Base-by-base conservation (phyloP, 2,113 vertebrate species). In the Rhea pennata region DNA sequence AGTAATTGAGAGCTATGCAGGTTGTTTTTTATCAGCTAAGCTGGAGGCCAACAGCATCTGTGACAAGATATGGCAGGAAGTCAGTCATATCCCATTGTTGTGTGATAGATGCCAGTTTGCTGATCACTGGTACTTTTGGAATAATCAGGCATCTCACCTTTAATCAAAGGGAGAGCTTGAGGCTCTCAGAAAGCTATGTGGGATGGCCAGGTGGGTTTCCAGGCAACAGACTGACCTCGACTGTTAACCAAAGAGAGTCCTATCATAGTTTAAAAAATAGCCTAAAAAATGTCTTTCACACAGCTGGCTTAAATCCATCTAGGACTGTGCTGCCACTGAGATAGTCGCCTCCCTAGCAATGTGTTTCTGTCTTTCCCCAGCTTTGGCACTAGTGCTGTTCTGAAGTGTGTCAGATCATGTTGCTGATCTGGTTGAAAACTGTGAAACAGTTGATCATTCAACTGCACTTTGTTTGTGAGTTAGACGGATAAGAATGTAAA, bases 91-190 rank as follows among this genome's bases (percentile, higher is more conserved):
- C 70, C 48, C 4, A 1, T 19, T 42, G 64, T 3, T n/a, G 31
- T n/a, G 24, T 24, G 42, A 62, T 42, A 53, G 83, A 26, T 0
- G 14, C 29, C 2, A 48, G 39, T 0, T 0, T 17, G 48, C 7
- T 26, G 51, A 33, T 42, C 20, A 2, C 67, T 14, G 83, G 6
- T 50, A 33, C n/a, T 80, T 73, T 58, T 29, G 50, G 29, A 84
- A 50, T 39, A 31, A 90, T 50, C 40, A 27, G 33, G 17, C 50
- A 61, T 79, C 40, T 86, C 33, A 64, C 29, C 59, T 85, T 82
- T 67, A 33, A 33, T 73, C 50, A 42, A 2, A 0, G 12, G 59
- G 46, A 82, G 9, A 82, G 20, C 39, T 1, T 6, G 15, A 11
- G n/a, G 39, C 23, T 87, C 67, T 56, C 67, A 19, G 16, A 62